phyloP scores from a whole-genome alignment of 2,113 vertebrate species.

The Emydura subglobosa region DNA sequence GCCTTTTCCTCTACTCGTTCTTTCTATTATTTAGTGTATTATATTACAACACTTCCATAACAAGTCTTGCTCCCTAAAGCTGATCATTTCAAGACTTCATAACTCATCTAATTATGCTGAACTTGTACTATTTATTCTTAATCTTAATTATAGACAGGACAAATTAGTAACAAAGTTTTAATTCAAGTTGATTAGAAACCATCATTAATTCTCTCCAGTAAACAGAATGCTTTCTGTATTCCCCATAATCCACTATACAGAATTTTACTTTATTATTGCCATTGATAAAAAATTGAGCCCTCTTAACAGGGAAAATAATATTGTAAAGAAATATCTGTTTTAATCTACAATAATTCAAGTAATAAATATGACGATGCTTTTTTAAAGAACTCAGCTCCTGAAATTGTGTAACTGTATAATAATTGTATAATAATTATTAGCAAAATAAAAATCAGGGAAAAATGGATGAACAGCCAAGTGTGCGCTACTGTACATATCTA shows the following conservation, averaged over 20 bases:
- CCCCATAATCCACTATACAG: background rate
- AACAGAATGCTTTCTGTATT: background rate
- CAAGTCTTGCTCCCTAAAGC: background rate
- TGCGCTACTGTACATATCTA: background rate
- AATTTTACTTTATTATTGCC: background rate
- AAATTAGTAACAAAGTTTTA: background rate
- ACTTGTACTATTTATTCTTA: background rate
- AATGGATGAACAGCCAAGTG: background rate
- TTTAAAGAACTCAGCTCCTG: background rate
- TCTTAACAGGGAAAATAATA: background rate
- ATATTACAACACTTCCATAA: background rate
- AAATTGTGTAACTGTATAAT: no score
- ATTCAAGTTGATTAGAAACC: background rate
- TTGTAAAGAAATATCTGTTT: background rate
- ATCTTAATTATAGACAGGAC: background rate
- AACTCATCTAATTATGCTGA: background rate
- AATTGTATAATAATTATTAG: background rate
- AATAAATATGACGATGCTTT: constrained; percentile 2
- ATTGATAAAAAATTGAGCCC: background rate
- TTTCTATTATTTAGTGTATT: background rate
- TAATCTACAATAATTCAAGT: background rate
- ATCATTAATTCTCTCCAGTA: background rate
- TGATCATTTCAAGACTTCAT: background rate
- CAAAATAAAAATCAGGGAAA: background rate
- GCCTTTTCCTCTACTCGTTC: background rate